Evolutionary conservation across 2,888 invertebrate genomes (phyloP).

Genomic region (Conchocele bisecta): DNA sequence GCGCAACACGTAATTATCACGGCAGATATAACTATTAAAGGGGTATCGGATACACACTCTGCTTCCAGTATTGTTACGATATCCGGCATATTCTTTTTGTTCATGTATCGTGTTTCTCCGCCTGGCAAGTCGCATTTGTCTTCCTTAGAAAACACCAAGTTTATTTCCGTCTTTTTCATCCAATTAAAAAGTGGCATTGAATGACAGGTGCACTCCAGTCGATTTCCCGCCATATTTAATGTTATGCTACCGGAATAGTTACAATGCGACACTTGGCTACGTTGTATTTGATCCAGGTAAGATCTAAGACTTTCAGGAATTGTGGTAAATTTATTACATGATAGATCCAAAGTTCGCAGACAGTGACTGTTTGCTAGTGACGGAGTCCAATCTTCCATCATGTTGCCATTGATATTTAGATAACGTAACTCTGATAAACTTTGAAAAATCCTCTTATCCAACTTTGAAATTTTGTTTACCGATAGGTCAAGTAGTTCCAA

Average conservation of each 20-base stretch:
- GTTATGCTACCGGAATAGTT: not conserved
- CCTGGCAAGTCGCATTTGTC: conserved; percentile 15
- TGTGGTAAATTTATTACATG: conserved; percentile 10
- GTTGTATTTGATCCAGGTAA: conserved; percentile 7
- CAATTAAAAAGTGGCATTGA: conserved; percentile 43
- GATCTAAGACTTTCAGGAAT: conserved; percentile 10
- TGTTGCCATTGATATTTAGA: conserved; percentile 19
- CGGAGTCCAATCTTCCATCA: conserved; percentile 9
- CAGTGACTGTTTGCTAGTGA: not conserved
- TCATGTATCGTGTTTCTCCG: not conserved
- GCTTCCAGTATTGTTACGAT: not conserved
- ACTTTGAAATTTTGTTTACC: conserved; percentile 1
- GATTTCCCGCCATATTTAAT: conserved; percentile 29
- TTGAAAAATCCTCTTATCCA: conserved; percentile 3
- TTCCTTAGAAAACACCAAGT: not conserved
- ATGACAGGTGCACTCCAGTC: conserved; percentile 40
- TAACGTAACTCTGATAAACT: conserved; percentile 3
- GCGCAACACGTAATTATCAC: conserved; percentile 3
- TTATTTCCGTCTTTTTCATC: conserved; percentile 19
- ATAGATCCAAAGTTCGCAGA: conserved; percentile 6
- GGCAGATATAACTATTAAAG: not conserved
- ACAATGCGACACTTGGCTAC: not conserved
- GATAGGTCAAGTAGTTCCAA: conserved; percentile 23
- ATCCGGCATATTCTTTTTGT: not conserved
- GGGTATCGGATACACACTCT: not conserved